Evolutionary conservation across 2,113 vertebrate genomes (phyloP), one percentile per base, ranked within the genome.

Genomic region (Dascyllus trimaculatus): DNA sequence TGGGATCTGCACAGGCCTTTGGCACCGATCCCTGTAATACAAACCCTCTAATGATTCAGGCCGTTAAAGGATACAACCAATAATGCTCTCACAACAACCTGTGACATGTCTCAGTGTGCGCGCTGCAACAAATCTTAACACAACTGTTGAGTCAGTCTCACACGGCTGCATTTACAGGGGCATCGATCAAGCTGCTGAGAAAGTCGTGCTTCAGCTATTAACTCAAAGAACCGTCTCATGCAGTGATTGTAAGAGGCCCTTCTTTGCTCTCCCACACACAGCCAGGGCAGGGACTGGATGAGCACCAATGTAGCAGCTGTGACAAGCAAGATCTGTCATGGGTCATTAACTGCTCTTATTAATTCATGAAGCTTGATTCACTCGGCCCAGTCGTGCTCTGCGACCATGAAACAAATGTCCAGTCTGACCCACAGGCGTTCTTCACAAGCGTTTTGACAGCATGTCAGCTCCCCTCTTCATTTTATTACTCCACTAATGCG

Each of bases 331-430:
- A 81, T 86, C 83, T 81, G 81, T 79, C 79, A 78, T 32, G 71
- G 85, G 73, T 89, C 87, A 92, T 91, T 90, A 85, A 65, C 82
- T 74, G 73, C 52, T 74, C 82, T 90, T 83, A 82, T 86, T 89
- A 85, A 90, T 90, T 91, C 86, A 90, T 84, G 76, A 82, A 58
- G 85, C 85, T 74, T 57, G 81, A 87, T 89, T 85, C 82, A 54
- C 48, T 65, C 70, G 2, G 45, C 75, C 73, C 62, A 24, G 76
- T 72, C 25, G 49, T 25, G 62, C 80, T 80, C 77, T 61, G 60
- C 63, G 56, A 54, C 66, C 66, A 71, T 80, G 62, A 84, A 84
- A 85, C 71, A 75, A 84, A 75, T 5, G 22, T 78, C 80, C 71
- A 75, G 53, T 68, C 52, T 65, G 85, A 83, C 64, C 80, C 26